Conservation (phyloP, 2,797 vertebrate genomes). For the Dallia pectoralis region DNA sequence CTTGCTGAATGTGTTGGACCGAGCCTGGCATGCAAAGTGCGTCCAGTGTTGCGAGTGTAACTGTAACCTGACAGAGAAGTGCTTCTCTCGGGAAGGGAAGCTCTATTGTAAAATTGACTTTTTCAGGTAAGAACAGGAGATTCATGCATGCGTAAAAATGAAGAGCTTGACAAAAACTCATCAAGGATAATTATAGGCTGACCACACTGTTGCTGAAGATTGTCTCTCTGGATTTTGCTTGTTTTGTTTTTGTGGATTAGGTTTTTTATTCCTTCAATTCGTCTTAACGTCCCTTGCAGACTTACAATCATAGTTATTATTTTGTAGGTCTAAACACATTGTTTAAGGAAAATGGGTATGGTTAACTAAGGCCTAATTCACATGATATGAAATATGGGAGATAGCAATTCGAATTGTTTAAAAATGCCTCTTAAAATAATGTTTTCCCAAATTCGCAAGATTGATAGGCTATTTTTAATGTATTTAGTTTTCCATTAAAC, state of each 20-base stretch:
- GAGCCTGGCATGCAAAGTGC: conserved; percentile 97
- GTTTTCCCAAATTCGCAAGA: neutral
- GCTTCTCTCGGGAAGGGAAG: conserved; percentile 96
- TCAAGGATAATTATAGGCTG: conserved; percentile 14
- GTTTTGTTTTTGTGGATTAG: conserved; percentile 29
- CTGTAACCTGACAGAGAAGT: conserved; percentile 96
- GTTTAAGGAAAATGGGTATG: neutral
- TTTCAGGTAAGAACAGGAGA: conserved; percentile 84
- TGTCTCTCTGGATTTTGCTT: conserved; percentile 36
- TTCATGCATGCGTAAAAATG: conserved; percentile 3
- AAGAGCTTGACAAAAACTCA: conserved; percentile 15
- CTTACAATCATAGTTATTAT: neutral
- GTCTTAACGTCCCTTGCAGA: conserved; percentile 1
- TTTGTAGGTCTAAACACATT: neutral
- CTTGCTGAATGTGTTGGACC: conserved; percentile 95
- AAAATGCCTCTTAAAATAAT: neutral
- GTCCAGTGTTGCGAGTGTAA: conserved; percentile 97
- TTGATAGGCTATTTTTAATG: too few relatives aligned
- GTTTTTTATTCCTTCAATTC: neutral
- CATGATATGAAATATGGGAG: neutral
- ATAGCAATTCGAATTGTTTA: neutral
- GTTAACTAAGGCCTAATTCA: neutral
- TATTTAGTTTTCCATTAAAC: neutral
- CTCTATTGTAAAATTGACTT: conserved; percentile 99
- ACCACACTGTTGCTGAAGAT: conserved; percentile 32